Percentiles rank a stretch among this genome's conserved stretches.
These are phyloP conservation scores for Oryzaephilus surinamensis DNA, from an alignment of 1,140 invertebrate species.

Conservation along the genomic window DNA sequence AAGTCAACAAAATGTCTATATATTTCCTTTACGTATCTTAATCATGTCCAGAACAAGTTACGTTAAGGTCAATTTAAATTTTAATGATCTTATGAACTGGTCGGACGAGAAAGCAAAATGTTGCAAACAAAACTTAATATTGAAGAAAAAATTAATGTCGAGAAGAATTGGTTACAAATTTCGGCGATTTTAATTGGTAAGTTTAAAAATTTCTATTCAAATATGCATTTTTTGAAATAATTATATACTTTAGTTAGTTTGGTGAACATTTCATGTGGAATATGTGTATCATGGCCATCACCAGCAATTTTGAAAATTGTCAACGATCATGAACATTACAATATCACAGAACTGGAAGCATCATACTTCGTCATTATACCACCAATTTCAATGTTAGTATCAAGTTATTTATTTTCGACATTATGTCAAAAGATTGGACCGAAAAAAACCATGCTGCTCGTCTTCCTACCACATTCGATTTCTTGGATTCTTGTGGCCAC, in stretches of 20 bases:
- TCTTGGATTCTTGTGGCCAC: conserved; percentile 14
- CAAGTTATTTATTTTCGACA: conserved; percentile 11
- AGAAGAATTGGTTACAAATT: conserved; percentile 6
- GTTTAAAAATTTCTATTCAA: conserved; percentile 4
- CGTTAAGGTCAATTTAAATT: no score
- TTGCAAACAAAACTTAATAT: no score
- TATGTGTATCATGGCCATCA: conserved; percentile 16
- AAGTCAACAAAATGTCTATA: no score
- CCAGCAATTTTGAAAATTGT: conserved; percentile 16
- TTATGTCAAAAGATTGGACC: conserved; percentile 17
- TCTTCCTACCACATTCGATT: conserved; percentile 14
- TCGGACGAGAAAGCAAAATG: no score
- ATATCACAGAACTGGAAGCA: conserved; percentile 15
- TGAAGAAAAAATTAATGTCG: no score
- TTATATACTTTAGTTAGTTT: conserved; percentile 12
- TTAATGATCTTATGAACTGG: no score
- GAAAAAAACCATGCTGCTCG: conserved; percentile 16
- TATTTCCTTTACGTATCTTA: no score
- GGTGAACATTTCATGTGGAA: conserved; percentile 7
- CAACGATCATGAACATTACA: conserved; percentile 17
- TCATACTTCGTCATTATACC: conserved; percentile 17
- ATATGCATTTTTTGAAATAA: background rate
- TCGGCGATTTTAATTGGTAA: conserved; percentile 14
- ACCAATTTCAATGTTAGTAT: conserved; percentile 11
- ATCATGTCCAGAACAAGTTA: no score